These are phyloP conservation scores for Limnephilus auricula DNA, from an alignment of 2,888 invertebrate species.

Conservation along the genomic window DNA sequence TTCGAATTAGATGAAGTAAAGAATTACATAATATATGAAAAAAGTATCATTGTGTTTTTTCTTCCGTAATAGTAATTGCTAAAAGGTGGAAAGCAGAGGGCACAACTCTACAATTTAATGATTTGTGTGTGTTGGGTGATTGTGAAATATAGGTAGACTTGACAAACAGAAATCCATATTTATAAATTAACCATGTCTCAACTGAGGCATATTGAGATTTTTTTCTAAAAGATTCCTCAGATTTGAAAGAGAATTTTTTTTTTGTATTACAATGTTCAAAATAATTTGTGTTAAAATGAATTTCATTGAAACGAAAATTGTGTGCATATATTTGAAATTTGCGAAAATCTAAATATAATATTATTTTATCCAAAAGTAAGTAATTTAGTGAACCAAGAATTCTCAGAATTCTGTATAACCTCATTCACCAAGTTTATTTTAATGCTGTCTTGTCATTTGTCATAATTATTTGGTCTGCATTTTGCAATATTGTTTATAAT, in stretches of 20 bases:
- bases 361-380: no score
- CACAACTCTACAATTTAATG: neutral
- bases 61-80: neutral
- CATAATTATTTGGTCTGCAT: no score
- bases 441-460: no score
- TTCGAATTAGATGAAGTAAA: neutral
- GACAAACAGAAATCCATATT: no score
- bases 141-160: neutral
- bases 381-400: neutral
- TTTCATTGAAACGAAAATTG: neutral
- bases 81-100: neutral
- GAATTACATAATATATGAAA: neutral
- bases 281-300: neutral
- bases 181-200: neutral
- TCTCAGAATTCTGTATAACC: neutral
- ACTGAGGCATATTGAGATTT: neutral
- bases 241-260: neutral
- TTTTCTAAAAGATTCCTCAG: neutral
- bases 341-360: neutral
- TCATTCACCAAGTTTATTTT: neutral
- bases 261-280: neutral
- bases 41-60: neutral
- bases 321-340: neutral
- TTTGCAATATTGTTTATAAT: no score
- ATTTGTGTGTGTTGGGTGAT: neutral